Percentiles rank a stretch among this genome's conserved stretches.
phyloP scores from a whole-genome alignment of 2,797 vertebrate genomes.

The Buphagus erythrorhynchus region DNA sequence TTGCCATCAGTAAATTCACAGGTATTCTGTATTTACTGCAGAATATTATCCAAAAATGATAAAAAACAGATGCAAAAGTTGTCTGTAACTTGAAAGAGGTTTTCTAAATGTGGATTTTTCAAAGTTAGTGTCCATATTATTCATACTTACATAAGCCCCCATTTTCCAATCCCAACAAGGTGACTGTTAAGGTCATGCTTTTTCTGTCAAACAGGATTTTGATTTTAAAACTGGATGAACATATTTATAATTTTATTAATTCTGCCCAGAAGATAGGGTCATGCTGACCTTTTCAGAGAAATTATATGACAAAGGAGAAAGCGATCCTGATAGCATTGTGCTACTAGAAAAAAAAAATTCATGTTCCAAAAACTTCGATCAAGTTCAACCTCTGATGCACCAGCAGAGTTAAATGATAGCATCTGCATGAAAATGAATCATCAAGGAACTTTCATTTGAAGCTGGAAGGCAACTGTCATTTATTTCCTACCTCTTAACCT shows the following conservation, averaged over 20 bases:
- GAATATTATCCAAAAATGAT: background rate
- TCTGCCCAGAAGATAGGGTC: background rate
- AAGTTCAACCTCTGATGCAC: background rate
- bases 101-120: background rate
- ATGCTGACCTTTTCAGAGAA: conserved; percentile 59
- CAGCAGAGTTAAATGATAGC: background rate
- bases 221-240: background rate
- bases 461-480: no score
- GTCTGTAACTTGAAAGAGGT: background rate
- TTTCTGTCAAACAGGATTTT: background rate
- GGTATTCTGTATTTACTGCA: background rate
- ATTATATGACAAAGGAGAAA: background rate
- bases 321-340: background rate
- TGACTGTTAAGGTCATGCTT: background rate
- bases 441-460: background rate
- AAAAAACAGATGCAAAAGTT: background rate
- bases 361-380: background rate
- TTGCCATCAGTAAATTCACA: background rate
- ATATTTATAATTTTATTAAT: background rate
- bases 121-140: background rate
- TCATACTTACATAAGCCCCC: background rate
- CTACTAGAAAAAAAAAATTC: background rate
- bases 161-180: background rate
- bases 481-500: no score
- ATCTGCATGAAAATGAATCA: conserved; percentile 4